Percentiles rank a stretch among this genome's conserved stretches.
These are phyloP conservation scores for Entomobrya multifasciata DNA, from an alignment of 2,888 invertebrate genomes.

Conservation along the genomic window DNA sequence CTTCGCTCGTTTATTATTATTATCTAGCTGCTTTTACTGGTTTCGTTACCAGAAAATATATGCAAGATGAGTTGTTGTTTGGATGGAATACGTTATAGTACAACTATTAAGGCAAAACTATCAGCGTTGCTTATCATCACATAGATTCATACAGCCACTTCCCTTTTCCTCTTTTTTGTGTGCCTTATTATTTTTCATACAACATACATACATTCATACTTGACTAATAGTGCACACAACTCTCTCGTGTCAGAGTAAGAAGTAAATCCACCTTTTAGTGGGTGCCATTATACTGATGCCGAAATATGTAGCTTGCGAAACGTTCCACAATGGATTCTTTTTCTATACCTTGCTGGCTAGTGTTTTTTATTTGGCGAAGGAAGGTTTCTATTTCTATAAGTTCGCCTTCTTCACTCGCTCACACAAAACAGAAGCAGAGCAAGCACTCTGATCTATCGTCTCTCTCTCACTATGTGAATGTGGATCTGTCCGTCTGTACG, in stretches of 20 bases:
- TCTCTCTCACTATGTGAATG: background rate
- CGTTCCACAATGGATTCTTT: slow-evolving; percentile 56
- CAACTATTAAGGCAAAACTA: slow-evolving; percentile 35
- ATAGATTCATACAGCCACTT: slow-evolving; percentile 19
- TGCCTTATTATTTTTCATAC: background rate
- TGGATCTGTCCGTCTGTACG: background rate
- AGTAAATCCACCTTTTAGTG: slow-evolving; percentile 41
- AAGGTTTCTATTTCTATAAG: slow-evolving; percentile 14
- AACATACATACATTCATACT: background rate
- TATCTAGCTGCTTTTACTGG: slow-evolving; percentile 13
- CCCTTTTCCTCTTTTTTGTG: slow-evolving; percentile 2
- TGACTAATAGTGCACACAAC: background rate
- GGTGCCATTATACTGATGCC: slow-evolving; percentile 21
- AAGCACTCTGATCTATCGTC: background rate
- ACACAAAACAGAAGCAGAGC: background rate
- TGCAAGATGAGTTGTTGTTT: slow-evolving; percentile 23
- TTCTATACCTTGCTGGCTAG: slow-evolving; percentile 2
- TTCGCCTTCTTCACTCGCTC: background rate
- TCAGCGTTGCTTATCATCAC: slow-evolving; percentile 35
- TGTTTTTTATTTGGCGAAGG: slow-evolving; percentile 27
- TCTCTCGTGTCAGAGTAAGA: background rate
- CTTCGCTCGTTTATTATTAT: slow-evolving; percentile 37
- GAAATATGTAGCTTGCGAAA: slow-evolving; percentile 49
- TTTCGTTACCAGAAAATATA: slow-evolving; percentile 21
- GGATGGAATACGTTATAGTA: slow-evolving; percentile 26